Conservation (phyloP, 1,140 invertebrate genomes). For the Protaetia brevitarsis region DNA sequence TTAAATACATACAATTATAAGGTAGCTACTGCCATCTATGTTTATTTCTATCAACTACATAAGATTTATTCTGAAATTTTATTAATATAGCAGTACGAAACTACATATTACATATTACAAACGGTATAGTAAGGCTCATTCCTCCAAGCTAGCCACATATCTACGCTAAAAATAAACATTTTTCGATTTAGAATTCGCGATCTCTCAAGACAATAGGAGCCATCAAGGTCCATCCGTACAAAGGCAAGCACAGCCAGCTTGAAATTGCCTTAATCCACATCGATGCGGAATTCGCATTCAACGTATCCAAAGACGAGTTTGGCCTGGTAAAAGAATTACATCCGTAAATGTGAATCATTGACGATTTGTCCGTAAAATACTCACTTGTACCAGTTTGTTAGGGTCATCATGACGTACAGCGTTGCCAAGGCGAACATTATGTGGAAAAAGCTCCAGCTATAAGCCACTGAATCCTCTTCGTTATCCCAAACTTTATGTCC, state of each 20-base stretch:
- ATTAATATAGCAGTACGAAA: too few relatives aligned
- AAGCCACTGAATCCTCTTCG: constrained; percentile 90
- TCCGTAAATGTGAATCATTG: not conserved
- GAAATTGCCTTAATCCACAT: constrained; percentile 99
- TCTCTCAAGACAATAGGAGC: constrained; percentile 85
- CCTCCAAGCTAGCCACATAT: too few relatives aligned
- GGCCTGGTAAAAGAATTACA: constrained; percentile 59
- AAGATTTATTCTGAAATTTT: too few relatives aligned
- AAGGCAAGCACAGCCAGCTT: constrained; percentile 87
- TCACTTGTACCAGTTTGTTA: constrained; percentile 99
- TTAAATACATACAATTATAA: too few relatives aligned
- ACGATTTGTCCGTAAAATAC: constrained; percentile 53
- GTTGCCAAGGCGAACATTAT: constrained; percentile 96
- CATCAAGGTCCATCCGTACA: constrained; percentile 94
- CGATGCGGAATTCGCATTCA: constrained; percentile 84
- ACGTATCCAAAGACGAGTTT: constrained; percentile 68
- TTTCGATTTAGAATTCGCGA: constrained; percentile 52
- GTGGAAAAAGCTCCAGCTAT: constrained; percentile 98
- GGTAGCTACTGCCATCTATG: too few relatives aligned
- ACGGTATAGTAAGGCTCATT: too few relatives aligned
- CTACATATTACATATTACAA: too few relatives aligned
- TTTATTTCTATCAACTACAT: too few relatives aligned
- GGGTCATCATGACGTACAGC: constrained; percentile 99
- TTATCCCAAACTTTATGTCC: constrained; percentile 81
- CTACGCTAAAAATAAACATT: too few relatives aligned